These are phyloP conservation scores for Tethya wilhelma DNA, from an alignment of 37 sponge, comb jelly and placozoan genomes.

Conservation along the genomic window DNA sequence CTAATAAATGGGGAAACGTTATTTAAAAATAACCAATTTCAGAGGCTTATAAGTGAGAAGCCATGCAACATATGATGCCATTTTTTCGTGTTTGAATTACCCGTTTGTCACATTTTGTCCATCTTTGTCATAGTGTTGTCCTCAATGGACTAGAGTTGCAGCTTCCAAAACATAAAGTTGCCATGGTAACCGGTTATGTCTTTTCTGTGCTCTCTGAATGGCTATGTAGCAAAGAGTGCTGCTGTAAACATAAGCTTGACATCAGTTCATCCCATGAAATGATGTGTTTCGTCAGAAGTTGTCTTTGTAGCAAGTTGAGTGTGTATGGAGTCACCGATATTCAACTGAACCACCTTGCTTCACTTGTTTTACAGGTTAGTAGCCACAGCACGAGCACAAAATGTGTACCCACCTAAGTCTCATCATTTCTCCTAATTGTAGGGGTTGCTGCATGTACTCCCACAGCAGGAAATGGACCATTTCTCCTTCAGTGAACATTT, in stretches of 20 bases:
- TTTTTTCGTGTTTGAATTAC: too few relatives aligned
- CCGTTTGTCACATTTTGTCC: not conserved
- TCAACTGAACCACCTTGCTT: constrained; percentile 39
- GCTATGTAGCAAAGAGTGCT: constrained; percentile 20
- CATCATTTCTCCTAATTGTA: too few relatives aligned
- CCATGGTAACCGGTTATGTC: constrained; percentile 32
- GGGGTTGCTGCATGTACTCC: too few relatives aligned
- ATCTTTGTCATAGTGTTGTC: constrained; percentile 24
- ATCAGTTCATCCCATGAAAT: constrained; percentile 7
- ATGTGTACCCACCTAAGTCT: too few relatives aligned
- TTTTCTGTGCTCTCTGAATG: constrained; percentile 14
- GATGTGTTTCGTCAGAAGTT: constrained; percentile 15
- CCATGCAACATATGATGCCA: too few relatives aligned
- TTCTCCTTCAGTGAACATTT: too few relatives aligned
- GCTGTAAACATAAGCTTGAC: constrained; percentile 32
- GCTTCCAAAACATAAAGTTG: constrained; percentile 16
- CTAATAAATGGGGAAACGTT: too few relatives aligned
- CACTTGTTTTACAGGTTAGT: constrained; percentile 52
- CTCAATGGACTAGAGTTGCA: constrained; percentile 32
- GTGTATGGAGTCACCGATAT: not conserved
- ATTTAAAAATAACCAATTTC: too few relatives aligned
- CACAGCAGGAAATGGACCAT: too few relatives aligned
- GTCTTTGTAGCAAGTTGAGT: constrained; percentile 12
- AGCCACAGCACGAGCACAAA: too few relatives aligned
- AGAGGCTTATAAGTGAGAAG: too few relatives aligned